phyloP scores from a whole-genome alignment of 1,140 invertebrate species.

The Drosophila tristis region DNA sequence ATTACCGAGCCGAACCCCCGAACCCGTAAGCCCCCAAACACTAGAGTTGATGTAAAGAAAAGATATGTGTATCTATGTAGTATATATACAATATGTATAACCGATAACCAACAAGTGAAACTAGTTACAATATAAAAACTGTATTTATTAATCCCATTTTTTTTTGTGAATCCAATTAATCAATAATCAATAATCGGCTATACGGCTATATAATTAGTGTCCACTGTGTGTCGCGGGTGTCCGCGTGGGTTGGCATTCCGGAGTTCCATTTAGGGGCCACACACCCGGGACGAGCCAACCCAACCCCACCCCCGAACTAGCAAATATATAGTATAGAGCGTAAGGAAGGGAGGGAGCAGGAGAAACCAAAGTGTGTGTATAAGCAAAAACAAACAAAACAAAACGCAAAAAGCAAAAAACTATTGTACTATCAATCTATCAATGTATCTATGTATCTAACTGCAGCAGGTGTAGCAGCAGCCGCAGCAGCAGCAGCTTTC shows the following conservation, averaged over 20 bases:
- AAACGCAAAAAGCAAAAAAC: too few relatives aligned
- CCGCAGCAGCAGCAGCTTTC: too few relatives aligned
- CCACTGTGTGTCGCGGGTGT: background rate
- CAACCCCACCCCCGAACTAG: constrained; percentile 20
- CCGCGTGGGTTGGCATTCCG: background rate
- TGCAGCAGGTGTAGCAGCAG: too few relatives aligned
- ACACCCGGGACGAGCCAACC: too few relatives aligned
- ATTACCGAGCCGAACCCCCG: constrained; percentile 15
- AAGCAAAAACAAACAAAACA: constrained; percentile 7
- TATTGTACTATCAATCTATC: constrained; percentile 1
- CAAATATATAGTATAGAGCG: constrained; percentile 19
- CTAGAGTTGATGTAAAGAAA: constrained; percentile 21
- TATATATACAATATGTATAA: constrained; percentile 19
- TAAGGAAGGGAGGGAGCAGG: background rate
- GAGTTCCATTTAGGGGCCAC: too few relatives aligned
- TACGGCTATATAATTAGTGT: constrained; percentile 22
- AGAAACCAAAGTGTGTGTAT: constrained; percentile 54
- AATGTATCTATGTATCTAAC: constrained; percentile 20
- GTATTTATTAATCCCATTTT: constrained; percentile 38
- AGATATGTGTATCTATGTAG: constrained; percentile 36
- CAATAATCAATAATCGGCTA: constrained; percentile 37
- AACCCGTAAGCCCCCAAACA: constrained; percentile 4
- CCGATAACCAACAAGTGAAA: constrained; percentile 33
- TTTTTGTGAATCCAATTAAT: constrained; percentile 34
- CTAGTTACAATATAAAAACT: constrained; percentile 57